Conservation (phyloP, 2,797 vertebrate genomes). For the Danio tinwini region DNA sequence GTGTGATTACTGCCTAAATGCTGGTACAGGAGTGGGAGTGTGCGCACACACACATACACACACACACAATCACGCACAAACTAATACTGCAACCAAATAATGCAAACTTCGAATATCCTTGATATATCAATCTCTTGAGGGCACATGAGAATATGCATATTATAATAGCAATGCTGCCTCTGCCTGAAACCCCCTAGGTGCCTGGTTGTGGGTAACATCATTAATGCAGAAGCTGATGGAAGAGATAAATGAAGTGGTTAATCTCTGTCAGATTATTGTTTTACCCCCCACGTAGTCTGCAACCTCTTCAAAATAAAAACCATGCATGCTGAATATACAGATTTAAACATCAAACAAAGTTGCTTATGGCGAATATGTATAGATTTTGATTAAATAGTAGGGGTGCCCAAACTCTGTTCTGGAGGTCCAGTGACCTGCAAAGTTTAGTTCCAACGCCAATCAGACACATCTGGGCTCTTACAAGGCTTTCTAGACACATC, state of each 20-base stretch:
- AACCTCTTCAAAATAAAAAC: slow-evolving; percentile 18
- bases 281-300: slow-evolving; percentile 58
- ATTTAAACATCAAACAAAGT: slow-evolving; percentile 7
- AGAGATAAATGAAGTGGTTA: slow-evolving; percentile 68
- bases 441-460: no score
- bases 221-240: slow-evolving; percentile 67
- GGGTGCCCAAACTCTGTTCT: no score
- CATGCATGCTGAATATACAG: slow-evolving; percentile 4
- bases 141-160: slow-evolving; percentile 51
- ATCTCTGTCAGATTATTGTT: slow-evolving; percentile 74
- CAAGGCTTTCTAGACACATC: no score
- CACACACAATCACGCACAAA: not conserved
- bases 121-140: slow-evolving; percentile 49
- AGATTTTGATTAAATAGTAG: no score
- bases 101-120: slow-evolving; percentile 59
- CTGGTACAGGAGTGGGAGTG: slow-evolving; percentile 78
- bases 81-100: slow-evolving; percentile 64
- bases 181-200: slow-evolving; percentile 27
- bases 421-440: no score
- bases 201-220: slow-evolving; percentile 61
- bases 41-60: slow-evolving; percentile 13
- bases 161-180: slow-evolving; percentile 50
- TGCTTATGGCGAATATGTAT: not conserved
- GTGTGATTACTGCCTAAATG: slow-evolving; percentile 86
- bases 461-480: no score